Conservation (phyloP, 2,797 vertebrate species). For the Lemur catta region DNA sequence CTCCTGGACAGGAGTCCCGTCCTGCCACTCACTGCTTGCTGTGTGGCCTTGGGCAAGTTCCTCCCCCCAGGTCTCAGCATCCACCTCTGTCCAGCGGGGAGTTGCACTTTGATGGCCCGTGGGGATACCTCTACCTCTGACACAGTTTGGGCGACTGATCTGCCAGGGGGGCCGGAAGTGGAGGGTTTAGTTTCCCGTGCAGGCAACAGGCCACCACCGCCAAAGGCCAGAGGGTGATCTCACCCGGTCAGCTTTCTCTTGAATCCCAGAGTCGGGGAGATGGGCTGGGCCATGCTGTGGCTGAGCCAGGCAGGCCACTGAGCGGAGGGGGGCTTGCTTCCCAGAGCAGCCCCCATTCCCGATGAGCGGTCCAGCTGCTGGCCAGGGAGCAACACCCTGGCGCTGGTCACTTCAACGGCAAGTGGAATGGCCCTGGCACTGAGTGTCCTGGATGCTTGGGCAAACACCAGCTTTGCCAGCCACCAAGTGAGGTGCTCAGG, state of each 20-base stretch:
- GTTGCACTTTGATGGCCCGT: too few species aligned
- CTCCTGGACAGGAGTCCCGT: not conserved
- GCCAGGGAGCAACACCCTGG: not conserved
- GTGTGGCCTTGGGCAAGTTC: not conserved
- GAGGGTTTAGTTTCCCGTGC: not conserved
- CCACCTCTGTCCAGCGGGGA: not conserved
- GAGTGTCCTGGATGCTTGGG: not conserved
- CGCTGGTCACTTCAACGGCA: not conserved
- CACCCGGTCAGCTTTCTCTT: not conserved
- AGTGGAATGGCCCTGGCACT: not conserved
- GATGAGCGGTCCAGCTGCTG: not conserved
- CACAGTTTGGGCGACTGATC: not conserved
- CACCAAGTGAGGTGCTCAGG: accelerated
- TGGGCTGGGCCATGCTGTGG: not conserved
- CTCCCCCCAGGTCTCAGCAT: not conserved
- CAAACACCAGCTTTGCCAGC: not conserved
- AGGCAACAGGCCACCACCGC: not conserved
- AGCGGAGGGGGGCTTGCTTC: not conserved
- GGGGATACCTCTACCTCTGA: not conserved
- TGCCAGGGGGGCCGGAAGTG: not conserved
- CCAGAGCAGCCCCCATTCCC: not conserved
- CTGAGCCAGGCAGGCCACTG: not conserved
- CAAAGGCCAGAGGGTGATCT: not conserved
- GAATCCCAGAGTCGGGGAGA: not conserved
- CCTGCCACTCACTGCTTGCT: not conserved